A percentile compares a stretch with the other conserved stretches of the same genome.
Conservation (phyloP, 1,140 invertebrate species). For the Cotesia chilonis region DNA sequence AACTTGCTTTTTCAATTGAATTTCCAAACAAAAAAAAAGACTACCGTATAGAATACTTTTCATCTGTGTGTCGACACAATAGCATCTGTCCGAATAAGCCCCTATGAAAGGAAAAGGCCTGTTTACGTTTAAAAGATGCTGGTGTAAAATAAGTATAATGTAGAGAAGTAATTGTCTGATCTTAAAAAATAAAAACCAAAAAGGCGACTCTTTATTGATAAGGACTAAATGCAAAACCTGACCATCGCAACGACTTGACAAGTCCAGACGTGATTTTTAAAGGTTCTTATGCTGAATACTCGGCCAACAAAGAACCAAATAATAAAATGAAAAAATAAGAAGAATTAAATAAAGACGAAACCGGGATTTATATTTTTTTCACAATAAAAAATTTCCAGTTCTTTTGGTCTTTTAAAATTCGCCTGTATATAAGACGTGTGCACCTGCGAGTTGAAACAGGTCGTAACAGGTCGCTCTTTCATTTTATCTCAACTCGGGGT, state of each 20-base stretch:
- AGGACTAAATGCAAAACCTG: slow-evolving; percentile 21
- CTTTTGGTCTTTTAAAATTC: background rate
- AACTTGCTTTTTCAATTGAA: too few species aligned
- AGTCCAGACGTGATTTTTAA: slow-evolving; percentile 26
- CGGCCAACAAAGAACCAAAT: slow-evolving; percentile 11
- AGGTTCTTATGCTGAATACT: background rate
- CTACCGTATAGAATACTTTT: too few species aligned
- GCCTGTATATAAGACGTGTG: slow-evolving; percentile 31
- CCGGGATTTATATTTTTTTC: slow-evolving; percentile 4
- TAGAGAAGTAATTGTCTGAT: background rate
- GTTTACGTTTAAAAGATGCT: too few species aligned
- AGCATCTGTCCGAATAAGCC: too few species aligned
- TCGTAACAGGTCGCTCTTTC: slow-evolving; percentile 49
- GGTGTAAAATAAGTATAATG: too few species aligned
- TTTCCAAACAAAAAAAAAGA: too few species aligned
- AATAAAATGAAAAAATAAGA: background rate
- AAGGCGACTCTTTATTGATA: background rate
- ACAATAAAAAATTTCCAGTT: background rate
- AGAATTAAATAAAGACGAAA: slow-evolving; percentile 11
- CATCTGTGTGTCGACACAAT: too few species aligned
- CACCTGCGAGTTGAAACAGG: slow-evolving; percentile 58
- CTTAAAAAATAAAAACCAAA: slow-evolving; percentile 1
- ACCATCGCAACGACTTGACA: slow-evolving; percentile 21
- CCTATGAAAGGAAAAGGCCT: too few species aligned
- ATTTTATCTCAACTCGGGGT: background rate